phyloP scores from a whole-genome alignment of 2,797 vertebrate genomes.

The Molossus molossus region DNA sequence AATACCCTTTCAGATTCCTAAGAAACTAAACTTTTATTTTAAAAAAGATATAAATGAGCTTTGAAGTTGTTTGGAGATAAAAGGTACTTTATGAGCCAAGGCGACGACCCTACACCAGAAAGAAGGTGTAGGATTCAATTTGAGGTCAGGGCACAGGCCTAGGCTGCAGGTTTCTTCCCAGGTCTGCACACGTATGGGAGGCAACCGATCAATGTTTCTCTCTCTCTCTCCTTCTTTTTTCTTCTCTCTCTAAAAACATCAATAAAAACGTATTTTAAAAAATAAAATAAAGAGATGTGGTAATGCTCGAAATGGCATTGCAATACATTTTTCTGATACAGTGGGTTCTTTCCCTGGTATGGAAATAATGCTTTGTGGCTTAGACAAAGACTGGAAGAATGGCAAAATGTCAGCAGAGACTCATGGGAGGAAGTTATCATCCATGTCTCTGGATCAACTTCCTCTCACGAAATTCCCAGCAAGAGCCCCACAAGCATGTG shows the following conservation, averaged over 20 bases:
- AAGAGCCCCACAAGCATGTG: not conserved
- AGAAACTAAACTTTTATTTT: slow-evolving; percentile 67
- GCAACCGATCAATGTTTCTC: too few relatives aligned
- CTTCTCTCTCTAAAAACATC: too few relatives aligned
- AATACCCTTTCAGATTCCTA: slow-evolving; percentile 64
- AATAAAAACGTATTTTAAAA: too few relatives aligned
- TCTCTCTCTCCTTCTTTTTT: too few relatives aligned
- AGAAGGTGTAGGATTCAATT: too few relatives aligned
- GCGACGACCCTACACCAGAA: too few relatives aligned
- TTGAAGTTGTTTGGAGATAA: slow-evolving; percentile 80
- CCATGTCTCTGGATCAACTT: not conserved
- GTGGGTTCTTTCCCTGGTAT: not conserved
- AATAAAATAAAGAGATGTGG: not conserved
- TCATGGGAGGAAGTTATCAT: not conserved
- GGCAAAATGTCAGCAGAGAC: not conserved
- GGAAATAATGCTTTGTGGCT: not conserved
- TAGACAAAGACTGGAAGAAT: not conserved
- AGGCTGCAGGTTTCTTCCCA: too few relatives aligned
- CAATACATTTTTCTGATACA: slow-evolving; percentile 39
- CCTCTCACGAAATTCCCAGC: not conserved
- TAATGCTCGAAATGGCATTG: slow-evolving; percentile 32
- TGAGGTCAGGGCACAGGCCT: too few relatives aligned
- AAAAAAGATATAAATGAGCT: slow-evolving; percentile 69
- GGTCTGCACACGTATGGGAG: too few relatives aligned
- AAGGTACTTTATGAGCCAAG: not conserved